Percentiles rank a stretch among this genome's conserved stretches.
Evolutionary conservation across 2,888 invertebrate species (phyloP).

Genomic region (Lepidocyrtoides sp.): DNA sequence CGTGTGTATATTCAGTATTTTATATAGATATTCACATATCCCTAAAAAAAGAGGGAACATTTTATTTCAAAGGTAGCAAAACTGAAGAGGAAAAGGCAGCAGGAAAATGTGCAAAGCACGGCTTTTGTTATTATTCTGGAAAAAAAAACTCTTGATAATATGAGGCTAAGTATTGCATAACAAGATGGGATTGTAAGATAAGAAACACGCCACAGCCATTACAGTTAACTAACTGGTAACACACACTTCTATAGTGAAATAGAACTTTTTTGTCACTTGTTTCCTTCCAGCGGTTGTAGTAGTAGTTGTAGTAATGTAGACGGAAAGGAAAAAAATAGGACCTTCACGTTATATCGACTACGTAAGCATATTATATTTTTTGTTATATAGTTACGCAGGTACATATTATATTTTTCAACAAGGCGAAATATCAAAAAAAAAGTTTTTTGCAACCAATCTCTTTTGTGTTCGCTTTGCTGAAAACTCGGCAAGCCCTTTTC

Average conservation of each 20-base stretch:
- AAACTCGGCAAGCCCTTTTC: constrained; percentile 48
- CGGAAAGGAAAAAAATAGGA: no score
- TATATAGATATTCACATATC: no score
- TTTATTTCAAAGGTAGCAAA: no score
- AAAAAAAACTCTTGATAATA: constrained; percentile 57
- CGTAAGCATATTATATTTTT: background rate
- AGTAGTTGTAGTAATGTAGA: background rate
- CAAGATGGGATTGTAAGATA: constrained; percentile 65
- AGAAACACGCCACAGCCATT: constrained; percentile 66
- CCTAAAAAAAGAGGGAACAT: no score
- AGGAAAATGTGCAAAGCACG: background rate
- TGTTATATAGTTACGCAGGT: no score
- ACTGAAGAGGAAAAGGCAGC: no score
- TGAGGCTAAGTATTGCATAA: constrained; percentile 68
- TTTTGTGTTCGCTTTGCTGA: constrained; percentile 14
- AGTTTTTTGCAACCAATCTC: constrained; percentile 61
- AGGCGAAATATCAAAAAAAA: background rate
- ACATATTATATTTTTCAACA: constrained; percentile 13
- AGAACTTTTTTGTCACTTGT: constrained; percentile 70
- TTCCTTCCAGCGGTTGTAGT: background rate
- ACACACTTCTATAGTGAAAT: constrained; percentile 32
- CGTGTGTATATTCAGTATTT: no score
- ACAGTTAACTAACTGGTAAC: constrained; percentile 69
- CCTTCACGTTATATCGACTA: no score
- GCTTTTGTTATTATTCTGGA: constrained; percentile 49